Evolutionary conservation across 2,888 invertebrate genomes (phyloP).

Genomic region (Macaria notata): DNA sequence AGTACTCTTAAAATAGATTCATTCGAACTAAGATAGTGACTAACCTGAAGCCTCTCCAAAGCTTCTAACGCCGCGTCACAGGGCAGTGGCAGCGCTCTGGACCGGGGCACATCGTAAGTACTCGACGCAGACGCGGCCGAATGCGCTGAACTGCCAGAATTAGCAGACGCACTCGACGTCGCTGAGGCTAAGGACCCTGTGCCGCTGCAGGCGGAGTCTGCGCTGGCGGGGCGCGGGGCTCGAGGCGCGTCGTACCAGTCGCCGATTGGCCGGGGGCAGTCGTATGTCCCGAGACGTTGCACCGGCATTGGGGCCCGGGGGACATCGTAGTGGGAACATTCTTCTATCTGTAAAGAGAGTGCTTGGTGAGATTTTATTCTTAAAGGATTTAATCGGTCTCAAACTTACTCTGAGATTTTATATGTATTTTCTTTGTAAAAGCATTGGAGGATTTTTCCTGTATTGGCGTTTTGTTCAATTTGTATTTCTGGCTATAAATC

Average conservation of each 20-base stretch:
- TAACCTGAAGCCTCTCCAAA: conserved; percentile 77
- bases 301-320: conserved; percentile 76
- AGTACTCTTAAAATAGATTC: too few species aligned
- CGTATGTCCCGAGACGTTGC: conserved; percentile 89
- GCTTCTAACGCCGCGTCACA: conserved; percentile 78
- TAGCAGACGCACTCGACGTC: conserved; percentile 74
- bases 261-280: conserved; percentile 75
- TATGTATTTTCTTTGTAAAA: too few species aligned
- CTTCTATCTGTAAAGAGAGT: conserved; percentile 61
- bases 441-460: too few species aligned
- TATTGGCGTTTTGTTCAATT: too few species aligned
- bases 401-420: too few species aligned
- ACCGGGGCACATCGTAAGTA: conserved; percentile 75
- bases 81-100: conserved; percentile 71
- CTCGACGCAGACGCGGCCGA: conserved; percentile 73
- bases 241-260: conserved; percentile 78
- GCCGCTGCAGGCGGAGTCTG: conserved; percentile 82
- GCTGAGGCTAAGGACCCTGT: conserved; percentile 75
- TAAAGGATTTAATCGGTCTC: too few species aligned
- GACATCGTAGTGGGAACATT: conserved; percentile 77
- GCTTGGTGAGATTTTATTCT: too few species aligned
- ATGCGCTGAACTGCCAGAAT: conserved; percentile 74
- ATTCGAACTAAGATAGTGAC: conserved; percentile 44
- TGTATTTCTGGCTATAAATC: too few species aligned
- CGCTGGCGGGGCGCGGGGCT: conserved; percentile 76